These are phyloP conservation scores for Syrmaticus mikado DNA, from an alignment of 2,113 vertebrate genomes.

Conservation along the genomic window DNA sequence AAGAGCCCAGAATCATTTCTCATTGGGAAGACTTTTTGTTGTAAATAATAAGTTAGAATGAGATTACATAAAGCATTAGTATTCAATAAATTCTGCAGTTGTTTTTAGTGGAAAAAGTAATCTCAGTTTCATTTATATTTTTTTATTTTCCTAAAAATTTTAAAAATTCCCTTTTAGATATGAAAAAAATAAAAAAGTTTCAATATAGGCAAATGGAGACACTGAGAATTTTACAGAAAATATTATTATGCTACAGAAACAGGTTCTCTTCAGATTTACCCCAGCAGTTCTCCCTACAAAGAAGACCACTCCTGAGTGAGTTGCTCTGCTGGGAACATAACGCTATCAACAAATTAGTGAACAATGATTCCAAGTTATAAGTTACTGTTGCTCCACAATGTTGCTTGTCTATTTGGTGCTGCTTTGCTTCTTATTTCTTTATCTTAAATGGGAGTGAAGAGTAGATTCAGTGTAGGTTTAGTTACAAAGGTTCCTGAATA, in stretches of 20 bases:
- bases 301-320: neutral
- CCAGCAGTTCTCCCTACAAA: neutral
- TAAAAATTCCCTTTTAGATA: neutral
- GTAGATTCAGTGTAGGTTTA: neutral
- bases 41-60: neutral
- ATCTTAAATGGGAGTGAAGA: neutral
- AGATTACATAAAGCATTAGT: neutral
- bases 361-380: neutral
- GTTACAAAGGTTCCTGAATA: neutral
- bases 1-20: neutral
- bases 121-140: neutral
- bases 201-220: neutral
- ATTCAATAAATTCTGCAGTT: neutral
- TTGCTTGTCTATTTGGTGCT: neutral
- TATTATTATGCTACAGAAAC: neutral
- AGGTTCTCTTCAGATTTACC: neutral
- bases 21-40: neutral
- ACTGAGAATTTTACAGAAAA: neutral
- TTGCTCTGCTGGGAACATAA: neutral
- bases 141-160: neutral
- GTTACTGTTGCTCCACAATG: neutral
- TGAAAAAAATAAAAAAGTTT: neutral
- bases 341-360: neutral
- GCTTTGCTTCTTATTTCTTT: neutral
- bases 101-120: conserved; percentile 5